Percentiles rank a stretch among this genome's conserved stretches.
Evolutionary conservation across 2,797 vertebrate species (phyloP).

Genomic region (Eulemur rubriventer): DNA sequence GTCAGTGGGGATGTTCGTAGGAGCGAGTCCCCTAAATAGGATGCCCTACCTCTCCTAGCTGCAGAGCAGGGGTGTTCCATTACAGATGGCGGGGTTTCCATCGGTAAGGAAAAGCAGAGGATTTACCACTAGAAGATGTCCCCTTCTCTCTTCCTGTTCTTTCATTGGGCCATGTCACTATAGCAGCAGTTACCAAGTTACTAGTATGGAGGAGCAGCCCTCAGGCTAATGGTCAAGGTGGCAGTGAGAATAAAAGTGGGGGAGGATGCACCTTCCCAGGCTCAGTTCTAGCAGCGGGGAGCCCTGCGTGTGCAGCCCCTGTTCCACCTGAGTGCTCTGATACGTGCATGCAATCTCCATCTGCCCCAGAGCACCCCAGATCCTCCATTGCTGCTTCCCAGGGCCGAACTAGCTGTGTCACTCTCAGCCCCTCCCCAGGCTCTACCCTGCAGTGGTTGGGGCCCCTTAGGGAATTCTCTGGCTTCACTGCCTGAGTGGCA

Average conservation of each 20-base stretch:
- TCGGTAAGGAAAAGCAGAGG: neutral
- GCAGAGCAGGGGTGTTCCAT: neutral
- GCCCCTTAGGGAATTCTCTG: neutral
- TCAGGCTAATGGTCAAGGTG: neutral
- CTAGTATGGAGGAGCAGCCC: neutral
- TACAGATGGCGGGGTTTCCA: neutral
- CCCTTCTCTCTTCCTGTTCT: neutral
- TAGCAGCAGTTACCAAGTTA: neutral
- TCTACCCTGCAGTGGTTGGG: neutral
- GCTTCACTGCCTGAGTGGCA: neutral
- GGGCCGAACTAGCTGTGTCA: neutral
- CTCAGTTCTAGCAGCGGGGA: neutral
- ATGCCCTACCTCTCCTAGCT: neutral
- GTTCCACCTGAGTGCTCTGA: accelerated
- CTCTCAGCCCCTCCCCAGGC: neutral
- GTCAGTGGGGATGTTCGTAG: neutral
- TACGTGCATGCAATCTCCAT: too few species aligned
- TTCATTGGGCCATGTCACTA: neutral
- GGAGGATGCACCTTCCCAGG: neutral
- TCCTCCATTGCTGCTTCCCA: neutral
- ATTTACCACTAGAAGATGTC: neutral
- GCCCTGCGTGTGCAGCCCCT: neutral
- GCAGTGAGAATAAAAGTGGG: neutral
- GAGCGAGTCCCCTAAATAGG: neutral
- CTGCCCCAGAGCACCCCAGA: neutral